phyloP scores from a whole-genome alignment of 1,140 invertebrate species.

The Phthorimaea operculella region DNA sequence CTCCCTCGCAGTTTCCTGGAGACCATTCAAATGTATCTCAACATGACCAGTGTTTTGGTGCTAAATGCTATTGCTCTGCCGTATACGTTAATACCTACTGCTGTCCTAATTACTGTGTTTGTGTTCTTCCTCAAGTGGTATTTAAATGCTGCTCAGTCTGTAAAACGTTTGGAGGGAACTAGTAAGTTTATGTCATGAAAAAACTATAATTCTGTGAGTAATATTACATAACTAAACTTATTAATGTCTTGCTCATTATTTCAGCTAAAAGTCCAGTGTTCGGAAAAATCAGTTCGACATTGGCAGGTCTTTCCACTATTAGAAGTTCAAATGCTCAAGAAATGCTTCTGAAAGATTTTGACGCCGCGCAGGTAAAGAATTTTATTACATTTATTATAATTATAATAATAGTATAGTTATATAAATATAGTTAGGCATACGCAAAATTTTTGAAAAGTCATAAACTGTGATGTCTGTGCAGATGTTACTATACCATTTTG shows the following conservation, averaged over 20 bases:
- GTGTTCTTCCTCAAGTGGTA: conserved; percentile 78
- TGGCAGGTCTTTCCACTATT: conserved; percentile 61
- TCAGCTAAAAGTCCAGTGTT: conserved; percentile 68
- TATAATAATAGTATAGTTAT: too few species aligned
- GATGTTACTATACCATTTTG: too few species aligned
- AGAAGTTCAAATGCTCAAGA: conserved; percentile 52
- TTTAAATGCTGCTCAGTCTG: conserved; percentile 79
- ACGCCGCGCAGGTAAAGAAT: conserved; percentile 61
- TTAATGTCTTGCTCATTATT: conserved; percentile 3
- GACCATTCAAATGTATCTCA: conserved; percentile 73
- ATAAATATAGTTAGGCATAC: too few species aligned
- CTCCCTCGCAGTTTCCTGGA: conserved; percentile 84
- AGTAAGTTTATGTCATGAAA: conserved; percentile 62
- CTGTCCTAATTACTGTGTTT: conserved; percentile 75
- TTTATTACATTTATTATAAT: too few species aligned
- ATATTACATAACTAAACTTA: background rate
- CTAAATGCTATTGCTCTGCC: conserved; percentile 81
- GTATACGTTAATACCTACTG: conserved; percentile 74
- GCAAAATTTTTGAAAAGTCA: too few species aligned
- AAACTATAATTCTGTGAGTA: too few species aligned
- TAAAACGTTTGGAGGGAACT: conserved; percentile 87
- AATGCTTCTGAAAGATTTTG: conserved; percentile 75
- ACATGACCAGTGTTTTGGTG: conserved; percentile 72
- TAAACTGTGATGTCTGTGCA: too few species aligned
- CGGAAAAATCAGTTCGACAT: conserved; percentile 63